Conservation (phyloP, 2,888 invertebrate genomes). For the Eugnorisma glareosa region DNA sequence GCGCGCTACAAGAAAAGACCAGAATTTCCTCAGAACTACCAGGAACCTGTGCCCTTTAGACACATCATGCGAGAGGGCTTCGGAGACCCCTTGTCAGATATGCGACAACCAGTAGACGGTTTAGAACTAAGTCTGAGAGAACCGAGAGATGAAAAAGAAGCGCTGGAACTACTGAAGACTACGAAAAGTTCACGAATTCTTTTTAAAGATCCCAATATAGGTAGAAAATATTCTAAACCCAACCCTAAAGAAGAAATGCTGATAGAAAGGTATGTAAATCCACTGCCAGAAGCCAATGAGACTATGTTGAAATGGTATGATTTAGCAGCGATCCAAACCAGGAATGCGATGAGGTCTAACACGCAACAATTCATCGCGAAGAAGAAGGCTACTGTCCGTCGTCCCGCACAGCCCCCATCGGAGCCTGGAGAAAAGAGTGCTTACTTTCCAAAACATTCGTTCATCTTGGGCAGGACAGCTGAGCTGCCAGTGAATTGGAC, state of each 20-base stretch:
- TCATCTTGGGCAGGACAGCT: not conserved
- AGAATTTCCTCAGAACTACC: not conserved
- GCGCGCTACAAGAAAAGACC: not conserved
- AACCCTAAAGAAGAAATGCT: conserved; percentile 53
- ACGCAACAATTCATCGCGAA: not conserved
- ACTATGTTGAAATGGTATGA: conserved; percentile 62
- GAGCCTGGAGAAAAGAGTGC: not conserved
- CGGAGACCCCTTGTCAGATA: conserved; percentile 62
- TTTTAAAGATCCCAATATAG: conserved; percentile 3
- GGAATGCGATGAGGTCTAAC: conserved; percentile 56
- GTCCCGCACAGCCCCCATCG: not conserved
- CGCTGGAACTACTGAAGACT: conserved; percentile 37
- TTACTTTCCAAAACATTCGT: conserved; percentile 5
- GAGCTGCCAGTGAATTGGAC: conserved; percentile 71
- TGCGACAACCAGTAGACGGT: conserved; percentile 69
- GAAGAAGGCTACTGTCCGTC: rapidly evolving
- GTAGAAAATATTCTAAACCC: not conserved
- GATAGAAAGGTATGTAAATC: conserved; percentile 14
- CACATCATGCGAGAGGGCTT: conserved; percentile 74
- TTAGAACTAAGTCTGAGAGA: conserved; percentile 63
- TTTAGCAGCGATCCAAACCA: conserved; percentile 63
- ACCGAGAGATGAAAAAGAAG: conserved; percentile 54
- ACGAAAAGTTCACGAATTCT: conserved; percentile 19
- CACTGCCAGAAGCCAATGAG: conserved; percentile 18
- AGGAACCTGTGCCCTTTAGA: conserved; percentile 73